Evolutionary conservation across 1,140 invertebrate genomes (phyloP).

Genomic region (Chelonus insularis): DNA sequence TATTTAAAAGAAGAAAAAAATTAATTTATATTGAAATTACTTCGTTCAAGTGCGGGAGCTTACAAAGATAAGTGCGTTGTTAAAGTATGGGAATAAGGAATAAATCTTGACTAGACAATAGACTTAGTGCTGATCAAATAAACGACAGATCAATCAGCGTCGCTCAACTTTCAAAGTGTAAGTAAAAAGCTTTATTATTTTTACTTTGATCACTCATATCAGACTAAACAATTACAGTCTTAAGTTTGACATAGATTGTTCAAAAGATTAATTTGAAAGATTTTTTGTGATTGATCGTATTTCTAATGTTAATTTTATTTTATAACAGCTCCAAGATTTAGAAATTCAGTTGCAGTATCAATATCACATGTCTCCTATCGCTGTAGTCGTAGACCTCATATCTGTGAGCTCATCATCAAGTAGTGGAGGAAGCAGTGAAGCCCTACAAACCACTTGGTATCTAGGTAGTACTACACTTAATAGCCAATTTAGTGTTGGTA

Average conservation of each 20-base stretch:
- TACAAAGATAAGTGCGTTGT: slow-evolving; percentile 84
- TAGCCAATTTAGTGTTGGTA: slow-evolving; percentile 77
- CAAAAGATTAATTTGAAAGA: no score
- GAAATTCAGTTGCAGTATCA: slow-evolving; percentile 74
- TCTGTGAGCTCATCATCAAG: slow-evolving; percentile 73
- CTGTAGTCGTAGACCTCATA: slow-evolving; percentile 75
- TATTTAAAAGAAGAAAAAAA: not conserved
- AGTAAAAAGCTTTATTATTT: slow-evolving; percentile 19
- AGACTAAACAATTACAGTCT: no score
- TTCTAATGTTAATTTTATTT: no score
- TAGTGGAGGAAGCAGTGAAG: slow-evolving; percentile 65
- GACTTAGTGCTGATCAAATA: slow-evolving; percentile 83
- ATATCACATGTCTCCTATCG: slow-evolving; percentile 67
- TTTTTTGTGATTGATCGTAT: no score
- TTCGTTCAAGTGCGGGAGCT: slow-evolving; percentile 74
- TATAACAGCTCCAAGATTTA: slow-evolving; percentile 70
- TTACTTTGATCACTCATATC: not conserved
- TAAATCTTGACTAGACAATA: slow-evolving; percentile 83
- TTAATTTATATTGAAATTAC: slow-evolving; percentile 10
- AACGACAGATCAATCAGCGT: slow-evolving; percentile 80
- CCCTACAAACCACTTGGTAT: slow-evolving; percentile 54
- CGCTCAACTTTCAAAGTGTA: slow-evolving; percentile 75
- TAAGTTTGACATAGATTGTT: no score
- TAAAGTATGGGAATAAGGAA: slow-evolving; percentile 89
- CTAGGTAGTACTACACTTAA: slow-evolving; percentile 69